Base-by-base conservation (phyloP, 53 echinoderm and acorn worm species). In the Temnopleurus reevesii region DNA sequence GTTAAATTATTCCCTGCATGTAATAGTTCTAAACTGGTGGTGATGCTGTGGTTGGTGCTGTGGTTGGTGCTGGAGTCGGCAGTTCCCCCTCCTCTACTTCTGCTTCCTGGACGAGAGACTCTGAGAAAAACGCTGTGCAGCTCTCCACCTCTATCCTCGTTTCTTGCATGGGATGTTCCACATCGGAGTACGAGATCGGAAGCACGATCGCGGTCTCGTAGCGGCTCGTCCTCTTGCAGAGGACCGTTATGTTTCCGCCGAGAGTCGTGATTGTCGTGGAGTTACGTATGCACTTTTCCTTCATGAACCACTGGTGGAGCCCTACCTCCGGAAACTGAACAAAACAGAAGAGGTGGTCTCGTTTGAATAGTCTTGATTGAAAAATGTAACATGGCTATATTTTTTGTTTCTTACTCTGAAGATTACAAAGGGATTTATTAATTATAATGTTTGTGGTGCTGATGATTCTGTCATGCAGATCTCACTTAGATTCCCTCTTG, bases 251-350 rank as follows among this genome's bases (percentile, higher is more conserved):
- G n/a, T n/a, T n/a, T 4, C 21, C 71, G 8, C 8, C 18, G 2
- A n/a, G 12, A 23, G 41, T 21, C 2, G 19, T 8, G 2, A n/a
- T n/a, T n/a, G n/a, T n/a, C n/a, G n/a, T n/a, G 71, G 41, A 41
- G 1, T n/a, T 19, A n/a, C 8, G 9, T 89, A 71, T 10, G 82
- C 97, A 96, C 8, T 85, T 82, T 53, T 96, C 97, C 83, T 92
- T 89, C 47, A 95, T 44, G 54, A 96, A 96, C 97, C 97, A 96
- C 46, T 96, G 96, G 54, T 89, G 54, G 5, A 77, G 90, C 53
- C 64, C 89, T 9, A 90, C 89, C 51, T 93, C 92, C 0, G 95
- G 91, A 51, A 93, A 93, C 95, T 95, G 84, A 0, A 45, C 15
- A 84, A 35, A 61, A 18, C 45, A 83, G 56, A 65, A n/a, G n/a